A percentile compares a stretch with the other conserved stretches of the same genome.
Evolutionary conservation across 2,888 invertebrate species (phyloP).

Genomic region (Brenthis hecate): DNA sequence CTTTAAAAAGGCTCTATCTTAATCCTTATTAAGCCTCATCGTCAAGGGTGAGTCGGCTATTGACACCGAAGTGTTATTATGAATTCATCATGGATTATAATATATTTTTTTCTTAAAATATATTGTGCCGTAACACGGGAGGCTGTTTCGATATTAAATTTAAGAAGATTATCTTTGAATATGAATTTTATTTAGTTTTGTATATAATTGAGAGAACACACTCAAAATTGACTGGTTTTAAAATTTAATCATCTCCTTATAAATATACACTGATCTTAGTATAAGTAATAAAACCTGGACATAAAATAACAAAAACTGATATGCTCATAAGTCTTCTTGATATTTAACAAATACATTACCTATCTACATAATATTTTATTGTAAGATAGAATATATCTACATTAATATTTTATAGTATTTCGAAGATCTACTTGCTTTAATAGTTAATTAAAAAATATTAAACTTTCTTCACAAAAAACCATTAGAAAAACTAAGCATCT

Average conservation of each 20-base stretch:
- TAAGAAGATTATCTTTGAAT: conserved; percentile 55
- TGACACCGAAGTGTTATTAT: conserved; percentile 75
- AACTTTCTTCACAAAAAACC: too few relatives aligned
- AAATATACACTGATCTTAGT: too few relatives aligned
- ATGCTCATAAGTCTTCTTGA: too few relatives aligned
- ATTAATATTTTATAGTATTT: too few relatives aligned
- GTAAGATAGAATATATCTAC: too few relatives aligned
- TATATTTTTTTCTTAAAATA: conserved; percentile 50
- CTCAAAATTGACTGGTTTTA: not conserved
- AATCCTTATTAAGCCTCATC: conserved; percentile 77
- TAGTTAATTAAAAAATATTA: too few relatives aligned
- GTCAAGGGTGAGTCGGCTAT: conserved; percentile 64
- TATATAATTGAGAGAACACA: conserved; percentile 5
- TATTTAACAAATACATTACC: too few relatives aligned
- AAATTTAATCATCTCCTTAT: not conserved
- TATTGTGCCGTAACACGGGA: conserved; percentile 68
- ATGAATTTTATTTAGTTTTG: conserved; percentile 24
- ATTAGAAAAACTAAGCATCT: too few relatives aligned
- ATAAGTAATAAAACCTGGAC: too few relatives aligned
- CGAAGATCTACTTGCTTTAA: too few relatives aligned
- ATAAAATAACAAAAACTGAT: too few relatives aligned
- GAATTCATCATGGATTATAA: conserved; percentile 68
- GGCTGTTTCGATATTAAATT: conserved; percentile 45
- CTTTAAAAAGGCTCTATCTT: conserved; percentile 75
- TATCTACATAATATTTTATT: too few relatives aligned